These are phyloP conservation scores for Hydraecia micacea DNA, from an alignment of 2,888 invertebrate genomes.

Conservation along the genomic window DNA sequence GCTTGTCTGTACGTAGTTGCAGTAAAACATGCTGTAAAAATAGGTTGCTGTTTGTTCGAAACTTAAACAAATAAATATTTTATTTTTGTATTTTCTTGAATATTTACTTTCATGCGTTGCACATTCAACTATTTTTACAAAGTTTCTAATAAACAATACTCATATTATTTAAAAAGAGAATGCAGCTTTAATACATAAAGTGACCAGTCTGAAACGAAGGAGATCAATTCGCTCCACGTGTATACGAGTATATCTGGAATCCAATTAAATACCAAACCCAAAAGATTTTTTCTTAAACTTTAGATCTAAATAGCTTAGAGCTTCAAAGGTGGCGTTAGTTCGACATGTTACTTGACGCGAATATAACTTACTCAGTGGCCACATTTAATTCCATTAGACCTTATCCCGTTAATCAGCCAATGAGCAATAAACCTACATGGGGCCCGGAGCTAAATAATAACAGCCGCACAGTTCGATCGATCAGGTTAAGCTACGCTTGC, in stretches of 20 bases:
- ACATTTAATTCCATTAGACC: neutral
- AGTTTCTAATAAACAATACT: neutral
- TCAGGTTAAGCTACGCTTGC: too few relatives aligned
- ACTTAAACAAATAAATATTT: neutral
- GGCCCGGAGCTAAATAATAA: too few relatives aligned
- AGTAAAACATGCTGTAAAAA: neutral
- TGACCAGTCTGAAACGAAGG: neutral
- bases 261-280: neutral
- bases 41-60: neutral
- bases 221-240: neutral
- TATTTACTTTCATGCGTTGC: neutral
- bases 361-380: conserved; percentile 20
- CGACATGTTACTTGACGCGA: neutral
- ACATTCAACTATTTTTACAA: neutral
- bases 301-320: too few relatives aligned
- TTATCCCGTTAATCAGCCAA: neutral
- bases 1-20: neutral
- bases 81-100: neutral
- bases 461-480: too few relatives aligned
- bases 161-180: neutral
- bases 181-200: neutral
- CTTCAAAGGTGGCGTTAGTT: neutral
- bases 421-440: neutral
- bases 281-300: too few relatives aligned
- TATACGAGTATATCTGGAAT: neutral